Evolutionary conservation across 2,113 vertebrate species (phyloP), one percentile per base, ranked within the genome.

Genomic region (Rynchops niger): DNA sequence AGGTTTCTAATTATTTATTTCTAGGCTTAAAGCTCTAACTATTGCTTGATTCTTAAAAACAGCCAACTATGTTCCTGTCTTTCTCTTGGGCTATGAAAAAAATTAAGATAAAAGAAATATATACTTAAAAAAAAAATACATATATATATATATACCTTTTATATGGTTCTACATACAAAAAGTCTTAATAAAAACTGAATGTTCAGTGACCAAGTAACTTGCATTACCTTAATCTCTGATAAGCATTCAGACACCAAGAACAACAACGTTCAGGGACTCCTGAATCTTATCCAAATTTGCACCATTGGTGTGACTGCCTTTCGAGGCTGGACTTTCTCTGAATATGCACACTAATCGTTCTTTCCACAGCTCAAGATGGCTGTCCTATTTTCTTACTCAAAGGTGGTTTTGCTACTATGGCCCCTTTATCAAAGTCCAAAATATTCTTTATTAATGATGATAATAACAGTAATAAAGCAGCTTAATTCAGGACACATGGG

Each of bases 141-240:
- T n/a, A n/a, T n/a, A n/a, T n/a, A n/a, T n/a, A 38, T 3, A 4
- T 0, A 78, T 45, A 36, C 5, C 32, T 19, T 82, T 55, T 71
- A 59, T 11, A 71, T 9, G 14, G 10, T 59, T 8, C 38, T 56
- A 32, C 12, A 40, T 8, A 59, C 20, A 47, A 50, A 10, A 15
- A 88, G 36, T 53, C 34, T 72, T 55, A 38, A 66, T 23, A 26
- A 80, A 80, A 91, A 12, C 4, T 2, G 19, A 80, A 34, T 56
- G 38, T 26, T 93, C 65, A n/a, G 11, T 29, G 27, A 81, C 19
- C 36, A 74, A 70, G 13, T 30, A 80, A 50, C 15, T n/a, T 65
- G 20, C 27, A 81, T 12, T 34, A 45, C 16, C 22, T 59, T 74
- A 16, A 36, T 38, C 82, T 82, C 70, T 25, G 42, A 74, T 15